Evolutionary conservation across 2,888 invertebrate species (phyloP).

Genomic region (Hyposoter dolosus): DNA sequence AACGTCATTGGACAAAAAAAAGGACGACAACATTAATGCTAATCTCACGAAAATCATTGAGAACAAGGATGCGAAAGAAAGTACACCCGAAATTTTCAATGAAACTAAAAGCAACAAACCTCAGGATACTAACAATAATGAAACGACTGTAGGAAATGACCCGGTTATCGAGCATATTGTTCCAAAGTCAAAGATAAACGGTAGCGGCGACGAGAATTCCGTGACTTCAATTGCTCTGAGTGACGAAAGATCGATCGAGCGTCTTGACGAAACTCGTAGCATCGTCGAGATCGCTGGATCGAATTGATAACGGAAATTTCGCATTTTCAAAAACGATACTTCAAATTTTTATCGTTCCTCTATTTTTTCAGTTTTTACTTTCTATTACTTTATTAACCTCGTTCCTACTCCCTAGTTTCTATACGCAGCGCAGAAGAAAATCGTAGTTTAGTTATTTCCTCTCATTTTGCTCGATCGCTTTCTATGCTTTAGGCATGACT

Average conservation of each 20-base stretch:
- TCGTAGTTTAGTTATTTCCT: constrained; percentile 52
- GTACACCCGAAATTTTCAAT: constrained; percentile 35
- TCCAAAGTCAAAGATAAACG: constrained; percentile 35
- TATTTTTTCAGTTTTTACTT: constrained; percentile 37
- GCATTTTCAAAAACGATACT: constrained; percentile 39
- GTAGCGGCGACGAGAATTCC: constrained; percentile 54
- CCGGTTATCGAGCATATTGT: constrained; percentile 42
- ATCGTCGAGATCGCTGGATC: constrained; percentile 58
- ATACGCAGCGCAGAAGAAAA: constrained; percentile 49
- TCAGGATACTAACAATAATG: constrained; percentile 71
- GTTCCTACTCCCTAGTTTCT: constrained; percentile 10
- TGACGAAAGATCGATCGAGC: constrained; percentile 56
- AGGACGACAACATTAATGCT: constrained; percentile 59
- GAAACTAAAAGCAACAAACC: constrained; percentile 47
- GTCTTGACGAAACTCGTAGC: constrained; percentile 22
- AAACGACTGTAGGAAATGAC: constrained; percentile 52
- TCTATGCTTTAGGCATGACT: constrained; percentile 58
- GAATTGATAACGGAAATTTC: constrained; percentile 54
- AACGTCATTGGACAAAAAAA: constrained; percentile 33
- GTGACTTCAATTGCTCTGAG: constrained; percentile 43
- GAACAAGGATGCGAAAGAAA: constrained; percentile 31
- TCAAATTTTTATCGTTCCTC: constrained; percentile 38
- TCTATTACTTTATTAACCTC: constrained; percentile 14
- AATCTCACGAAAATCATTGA: constrained; percentile 40
- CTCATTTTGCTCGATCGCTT: constrained; percentile 46